These are phyloP conservation scores for Silurus glanis DNA, from an alignment of 2,113 vertebrate genomes.

Conservation along the genomic window DNA sequence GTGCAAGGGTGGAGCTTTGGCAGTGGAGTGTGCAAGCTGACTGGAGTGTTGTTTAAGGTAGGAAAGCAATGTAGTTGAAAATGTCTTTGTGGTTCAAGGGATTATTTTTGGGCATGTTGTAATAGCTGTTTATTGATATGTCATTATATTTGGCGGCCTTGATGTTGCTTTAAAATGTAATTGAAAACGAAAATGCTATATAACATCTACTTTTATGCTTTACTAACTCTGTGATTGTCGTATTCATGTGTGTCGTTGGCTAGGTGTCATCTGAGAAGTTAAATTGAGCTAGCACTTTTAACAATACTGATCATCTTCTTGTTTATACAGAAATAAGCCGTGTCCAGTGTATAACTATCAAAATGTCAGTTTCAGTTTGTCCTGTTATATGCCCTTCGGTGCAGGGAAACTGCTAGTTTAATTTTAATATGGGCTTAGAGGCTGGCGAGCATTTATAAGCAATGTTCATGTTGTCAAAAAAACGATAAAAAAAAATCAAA, in stretches of 20 bases:
- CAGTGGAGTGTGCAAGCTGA: constrained; percentile 74
- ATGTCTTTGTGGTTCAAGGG: background rate
- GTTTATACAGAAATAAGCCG: background rate
- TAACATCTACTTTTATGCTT: background rate
- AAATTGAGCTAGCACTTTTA: background rate
- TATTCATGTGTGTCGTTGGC: background rate
- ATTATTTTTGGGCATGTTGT: background rate
- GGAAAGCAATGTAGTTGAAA: background rate
- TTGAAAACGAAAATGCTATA: background rate
- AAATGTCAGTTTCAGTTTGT: background rate
- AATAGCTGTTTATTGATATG: background rate
- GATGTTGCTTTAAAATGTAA: background rate
- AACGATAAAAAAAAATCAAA: background rate
- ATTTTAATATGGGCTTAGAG: background rate
- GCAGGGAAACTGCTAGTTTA: background rate
- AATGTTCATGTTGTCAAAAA: background rate
- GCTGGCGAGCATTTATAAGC: background rate
- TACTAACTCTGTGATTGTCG: background rate
- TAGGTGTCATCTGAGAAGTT: background rate
- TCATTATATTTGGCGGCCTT: background rate
- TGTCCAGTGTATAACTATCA: background rate
- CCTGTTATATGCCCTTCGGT: background rate
- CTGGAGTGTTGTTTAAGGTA: constrained; percentile 77
- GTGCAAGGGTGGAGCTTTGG: constrained; percentile 73
- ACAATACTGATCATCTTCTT: background rate